Evolutionary conservation across 2,888 invertebrate species (phyloP).

Genomic region (Pandemis cinnamomeana): DNA sequence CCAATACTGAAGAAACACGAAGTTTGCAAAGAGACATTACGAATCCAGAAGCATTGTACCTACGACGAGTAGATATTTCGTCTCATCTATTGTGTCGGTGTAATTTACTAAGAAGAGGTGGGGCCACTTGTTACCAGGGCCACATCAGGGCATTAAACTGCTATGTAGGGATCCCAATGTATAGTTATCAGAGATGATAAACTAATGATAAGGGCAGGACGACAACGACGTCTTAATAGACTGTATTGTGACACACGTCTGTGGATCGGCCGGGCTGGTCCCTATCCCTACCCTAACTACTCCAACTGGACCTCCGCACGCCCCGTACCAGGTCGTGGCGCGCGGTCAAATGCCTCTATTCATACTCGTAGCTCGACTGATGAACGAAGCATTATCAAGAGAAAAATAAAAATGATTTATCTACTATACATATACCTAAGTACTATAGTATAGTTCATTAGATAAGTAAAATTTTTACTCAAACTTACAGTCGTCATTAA

Average conservation of each 20-base stretch:
- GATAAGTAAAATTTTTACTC: too few relatives aligned
- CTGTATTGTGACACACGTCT: background rate
- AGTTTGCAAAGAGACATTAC: too few relatives aligned
- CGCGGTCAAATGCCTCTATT: slow-evolving; percentile 63
- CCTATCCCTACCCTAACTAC: slow-evolving; percentile 25
- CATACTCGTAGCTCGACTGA: slow-evolving; percentile 59
- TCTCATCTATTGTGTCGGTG: background rate
- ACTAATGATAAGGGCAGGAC: slow-evolving; percentile 18
- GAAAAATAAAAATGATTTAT: background rate
- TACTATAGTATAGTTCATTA: too few relatives aligned
- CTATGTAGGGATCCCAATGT: background rate
- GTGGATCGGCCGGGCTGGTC: slow-evolving; percentile 39
- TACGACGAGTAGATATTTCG: too few relatives aligned
- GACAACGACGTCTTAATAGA: slow-evolving; percentile 11
- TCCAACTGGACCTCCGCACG: slow-evolving; percentile 56
- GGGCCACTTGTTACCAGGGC: background rate
- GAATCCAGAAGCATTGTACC: too few relatives aligned
- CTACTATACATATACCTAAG: too few relatives aligned
- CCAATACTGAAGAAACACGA: too few relatives aligned
- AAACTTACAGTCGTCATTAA: too few relatives aligned
- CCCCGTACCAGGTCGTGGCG: background rate
- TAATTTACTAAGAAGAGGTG: background rate
- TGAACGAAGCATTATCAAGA: background rate
- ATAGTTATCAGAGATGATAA: slow-evolving; percentile 2
- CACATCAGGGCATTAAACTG: background rate